Base-by-base conservation (phyloP, 2,113 vertebrate species). In the Anas platyrhynchos region DNA sequence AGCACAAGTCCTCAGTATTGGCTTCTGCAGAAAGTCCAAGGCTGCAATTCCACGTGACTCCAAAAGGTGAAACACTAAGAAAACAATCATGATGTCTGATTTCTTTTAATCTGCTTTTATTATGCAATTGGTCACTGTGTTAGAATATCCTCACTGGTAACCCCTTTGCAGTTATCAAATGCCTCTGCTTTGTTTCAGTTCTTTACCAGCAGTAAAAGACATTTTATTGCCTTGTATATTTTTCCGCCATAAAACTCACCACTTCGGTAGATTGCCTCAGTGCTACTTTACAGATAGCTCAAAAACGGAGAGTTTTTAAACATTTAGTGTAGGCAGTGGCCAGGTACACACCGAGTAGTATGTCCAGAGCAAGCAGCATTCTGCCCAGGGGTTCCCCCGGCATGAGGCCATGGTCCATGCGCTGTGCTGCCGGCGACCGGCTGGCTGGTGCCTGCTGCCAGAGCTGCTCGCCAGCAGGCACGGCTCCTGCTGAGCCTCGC, bases 151-250 rank as follows among this genome's bases (percentile, higher is more conserved):
- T 88, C 14, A 48, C 38, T 73, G 62, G 83, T 83, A 93, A 31
- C 52, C 9, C 18, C 75, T 46, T 26, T 81, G 71, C 62, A 78
- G 16, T 81, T 73, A 65, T 41, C 66, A 83, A 84, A 72, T 48
- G 6, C 66, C 61, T 66, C 73, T 88, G 43, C 71, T 96, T 93
- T 91, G 65, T 77, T 81, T 82, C 76, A 69, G 34, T 58, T 63
- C 73, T 94, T 86, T 91, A 94, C 63, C 44, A 95, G 65, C 44
- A 65, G 34, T 90, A 91, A 93, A 94, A 95, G 68, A 36, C 80
- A 23, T 46, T 96, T 97, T 94, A 96, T 95, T 91, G 78, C 68
- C 82, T 88, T 90, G 38, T 83, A 21, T 88, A 67, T 81, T 89
- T 87, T 88, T 88, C 72, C 31, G 79, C 58, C 54, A 48, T 83